Conservation (phyloP, 2,797 vertebrate species). For the Enoplosus armatus region DNA sequence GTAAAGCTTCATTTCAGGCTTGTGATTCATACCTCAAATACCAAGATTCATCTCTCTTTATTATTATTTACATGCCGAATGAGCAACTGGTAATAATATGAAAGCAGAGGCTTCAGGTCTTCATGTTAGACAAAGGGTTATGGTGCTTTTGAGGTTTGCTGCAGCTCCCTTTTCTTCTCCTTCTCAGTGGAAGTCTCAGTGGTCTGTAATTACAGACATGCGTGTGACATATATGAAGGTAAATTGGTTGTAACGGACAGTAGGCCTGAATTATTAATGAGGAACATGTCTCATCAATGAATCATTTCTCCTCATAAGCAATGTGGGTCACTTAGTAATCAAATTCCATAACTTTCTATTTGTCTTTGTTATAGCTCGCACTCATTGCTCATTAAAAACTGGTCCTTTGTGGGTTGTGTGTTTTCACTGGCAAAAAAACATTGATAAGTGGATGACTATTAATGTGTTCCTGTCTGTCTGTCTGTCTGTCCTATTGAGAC, state of each 20-base stretch:
- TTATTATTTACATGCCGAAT: constrained; percentile 5
- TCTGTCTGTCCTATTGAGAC: constrained; percentile 14
- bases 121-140: not conserved
- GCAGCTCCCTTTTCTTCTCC: not conserved
- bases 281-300: constrained; percentile 31
- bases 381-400: not conserved
- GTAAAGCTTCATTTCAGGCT: not conserved
- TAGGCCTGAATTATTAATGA: constrained; percentile 47
- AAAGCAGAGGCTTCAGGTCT: not conserved
- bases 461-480: not conserved
- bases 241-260: constrained; percentile 24
- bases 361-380: constrained; percentile 20
- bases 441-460: constrained; percentile 8
- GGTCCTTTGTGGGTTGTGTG: not conserved
- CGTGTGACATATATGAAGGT: constrained; percentile 11
- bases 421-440: not conserved
- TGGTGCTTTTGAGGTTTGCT: not conserved
- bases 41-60: not conserved
- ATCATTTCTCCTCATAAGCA: constrained; percentile 35
- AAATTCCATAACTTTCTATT: constrained; percentile 4
- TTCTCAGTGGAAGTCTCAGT: not conserved
- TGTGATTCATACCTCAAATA: constrained; percentile 23
- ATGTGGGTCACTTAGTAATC: constrained; percentile 20
- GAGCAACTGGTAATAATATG: not conserved
- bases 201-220: not conserved